Evolutionary conservation across 2,113 vertebrate genomes (phyloP).

Genomic region (Python bivittatus): DNA sequence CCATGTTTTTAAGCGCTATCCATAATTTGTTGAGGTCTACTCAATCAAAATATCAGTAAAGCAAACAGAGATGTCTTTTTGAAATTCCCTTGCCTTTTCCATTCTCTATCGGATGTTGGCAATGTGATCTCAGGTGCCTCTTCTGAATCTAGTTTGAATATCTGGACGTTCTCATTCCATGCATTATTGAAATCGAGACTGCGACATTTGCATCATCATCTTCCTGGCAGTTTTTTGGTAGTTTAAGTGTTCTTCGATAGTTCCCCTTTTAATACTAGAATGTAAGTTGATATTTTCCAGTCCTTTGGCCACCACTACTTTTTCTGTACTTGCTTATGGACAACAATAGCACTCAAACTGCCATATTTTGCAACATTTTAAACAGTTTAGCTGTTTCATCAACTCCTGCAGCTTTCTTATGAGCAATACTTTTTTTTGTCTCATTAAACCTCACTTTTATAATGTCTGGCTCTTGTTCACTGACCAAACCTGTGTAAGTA

Average conservation of each 20-base stretch:
- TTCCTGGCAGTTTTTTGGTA: neutral
- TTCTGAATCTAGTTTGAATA: neutral
- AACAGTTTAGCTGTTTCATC: neutral
- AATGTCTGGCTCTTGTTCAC: neutral
- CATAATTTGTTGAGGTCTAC: neutral
- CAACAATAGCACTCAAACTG: neutral
- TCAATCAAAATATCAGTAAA: neutral
- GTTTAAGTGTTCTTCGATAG: neutral
- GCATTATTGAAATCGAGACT: neutral
- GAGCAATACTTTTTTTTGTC: neutral
- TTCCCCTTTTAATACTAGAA: neutral
- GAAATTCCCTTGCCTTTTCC: neutral
- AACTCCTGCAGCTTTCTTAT: neutral
- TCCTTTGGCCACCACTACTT: neutral
- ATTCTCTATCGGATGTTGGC: neutral
- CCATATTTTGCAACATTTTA: neutral
- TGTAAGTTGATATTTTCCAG: neutral
- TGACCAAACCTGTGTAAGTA: neutral
- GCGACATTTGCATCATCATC: neutral
- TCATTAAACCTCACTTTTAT: neutral
- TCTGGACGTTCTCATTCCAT: neutral
- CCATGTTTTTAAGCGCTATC: neutral
- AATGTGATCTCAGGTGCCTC: neutral
- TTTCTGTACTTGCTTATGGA: neutral
- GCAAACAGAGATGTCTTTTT: neutral